Base-by-base conservation (phyloP, 2,797 vertebrate genomes). In the Cyclopterus lumpus region DNA sequence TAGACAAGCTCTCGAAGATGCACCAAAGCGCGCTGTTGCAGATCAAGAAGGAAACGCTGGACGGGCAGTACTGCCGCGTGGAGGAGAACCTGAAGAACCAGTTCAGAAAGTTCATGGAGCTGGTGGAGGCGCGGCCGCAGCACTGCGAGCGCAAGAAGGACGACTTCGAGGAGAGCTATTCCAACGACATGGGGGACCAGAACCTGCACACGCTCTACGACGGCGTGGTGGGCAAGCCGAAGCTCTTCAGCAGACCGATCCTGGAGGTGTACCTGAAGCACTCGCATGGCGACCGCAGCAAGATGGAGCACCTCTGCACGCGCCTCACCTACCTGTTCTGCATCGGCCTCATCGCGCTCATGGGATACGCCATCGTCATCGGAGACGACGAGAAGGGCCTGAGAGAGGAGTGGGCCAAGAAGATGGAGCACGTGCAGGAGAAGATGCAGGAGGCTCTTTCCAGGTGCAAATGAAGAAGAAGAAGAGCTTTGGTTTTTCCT, bases 121-220 rank as follows among this genome's bases (percentile, higher is more conserved):
- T 95, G 69, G 92, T 95, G 84, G 91, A 95, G 63, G 91, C 92
- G 0, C 84, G 58, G 5, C 92, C 92, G 0, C 75, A 80, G 26
- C 77, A 83, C 32, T 75, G 90, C 32, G 55, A 94, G 26, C 67
- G 90, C 66, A 94, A 87, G 82, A 93, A 91, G 59, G 89, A 89
- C 0, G 90, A 95, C 80, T 96, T 95, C 0, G 84, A 92, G 70
- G 73, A 91, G 79, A 90, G 90, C 79, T 95, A 93, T 18, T 15
- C 82, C 85, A 88, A 93, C 4, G 93, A 95, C 88, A 7, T 93
- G 81, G 92, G 92, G 0, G 94, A 95, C 90, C 95, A 96, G 91
- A 95, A 96, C 82, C 93, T 96, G 75, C 91, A 95, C 93, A 95
- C 94, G 1, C 93, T 96, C 3, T 96, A 94, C 8, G 94, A 94